Conservation (phyloP, 2,888 invertebrate genomes). For the Tillus elongatus region DNA sequence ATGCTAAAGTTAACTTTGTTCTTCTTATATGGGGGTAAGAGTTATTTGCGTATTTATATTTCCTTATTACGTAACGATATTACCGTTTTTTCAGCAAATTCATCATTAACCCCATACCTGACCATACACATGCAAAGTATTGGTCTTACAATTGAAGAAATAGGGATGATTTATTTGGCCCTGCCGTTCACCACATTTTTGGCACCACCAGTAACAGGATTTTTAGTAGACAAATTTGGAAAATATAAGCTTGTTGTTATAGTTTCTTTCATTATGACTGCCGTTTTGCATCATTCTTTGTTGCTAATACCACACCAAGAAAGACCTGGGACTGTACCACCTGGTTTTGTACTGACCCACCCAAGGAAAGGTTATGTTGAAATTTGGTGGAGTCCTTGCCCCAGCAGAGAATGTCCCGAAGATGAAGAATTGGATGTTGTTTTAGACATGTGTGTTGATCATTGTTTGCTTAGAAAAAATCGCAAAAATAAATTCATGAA, state of each 20-base stretch:
- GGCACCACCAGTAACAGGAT: constrained; percentile 75
- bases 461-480: constrained; percentile 51
- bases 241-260: constrained; percentile 78
- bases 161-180: constrained; percentile 77
- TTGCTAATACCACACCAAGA: constrained; percentile 72
- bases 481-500: constrained; percentile 27
- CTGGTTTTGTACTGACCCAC: constrained; percentile 67
- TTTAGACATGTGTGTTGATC: constrained; percentile 62
- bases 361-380: constrained; percentile 62
- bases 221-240: constrained; percentile 78
- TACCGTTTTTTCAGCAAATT: constrained; percentile 55
- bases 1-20: constrained; percentile 76
- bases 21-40: constrained; percentile 70
- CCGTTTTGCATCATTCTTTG: constrained; percentile 69
- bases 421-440: constrained; percentile 64
- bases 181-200: constrained; percentile 80
- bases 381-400: constrained; percentile 79
- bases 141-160: constrained; percentile 77
- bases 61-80: not conserved
- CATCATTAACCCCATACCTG: constrained; percentile 75
- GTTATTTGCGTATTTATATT: constrained; percentile 6
- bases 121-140: constrained; percentile 87
- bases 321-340: constrained; percentile 64
- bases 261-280: constrained; percentile 65
- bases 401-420: constrained; percentile 69